Base-by-base conservation (phyloP, 1,140 invertebrate species). In the Scylla paramamosain region DNA sequence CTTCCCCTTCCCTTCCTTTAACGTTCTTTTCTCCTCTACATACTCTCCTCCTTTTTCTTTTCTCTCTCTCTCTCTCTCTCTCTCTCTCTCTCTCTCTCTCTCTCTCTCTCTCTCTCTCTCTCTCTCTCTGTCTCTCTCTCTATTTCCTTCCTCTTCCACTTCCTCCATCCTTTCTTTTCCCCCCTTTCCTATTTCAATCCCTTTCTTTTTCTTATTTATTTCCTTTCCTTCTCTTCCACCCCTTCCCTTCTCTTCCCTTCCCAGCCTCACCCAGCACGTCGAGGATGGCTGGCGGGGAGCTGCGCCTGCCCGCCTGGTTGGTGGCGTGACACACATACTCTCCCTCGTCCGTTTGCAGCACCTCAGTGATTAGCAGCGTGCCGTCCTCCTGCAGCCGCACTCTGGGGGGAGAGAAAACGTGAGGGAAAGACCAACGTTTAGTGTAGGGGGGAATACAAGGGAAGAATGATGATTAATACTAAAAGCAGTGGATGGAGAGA, bases 341-440 rank as follows among this genome's bases (percentile, higher is more conserved):
- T 4, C 97, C 97, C 82, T 97, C 96, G 94, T 97, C 97, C 16
- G 97, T 97, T 83, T 98, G 97, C 45, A 97, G 97, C 8, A 98
- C 98, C 92, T 98, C 97, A 96, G 98, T 98, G 91, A 99, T 97
- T 86, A 98, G 97, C 31, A 99, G 97, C 67, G 90, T 90, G 90
- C 98, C 97, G 97, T 98, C 98, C 96, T 98, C 98, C 59, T 98
- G 97, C 14, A 98, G 98, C 96, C 98, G 98, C 20, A 98, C 98
- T 39, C 94, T 95, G 91, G n/a, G 39, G 45, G 86, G 10, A 45
- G 31, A 31, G 84, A 39, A 39, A 25, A 31, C 12, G 46, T 14
- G 82, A 82, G 48, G 93, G 39, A 39, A 1, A 39, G 39, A 6
- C 39, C 39, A 39, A 39, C 4, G 90, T 31, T 16, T 4, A 32